Base-by-base conservation (phyloP, 1,140 invertebrate genomes). In the Daktulosphaira vitifoliae region DNA sequence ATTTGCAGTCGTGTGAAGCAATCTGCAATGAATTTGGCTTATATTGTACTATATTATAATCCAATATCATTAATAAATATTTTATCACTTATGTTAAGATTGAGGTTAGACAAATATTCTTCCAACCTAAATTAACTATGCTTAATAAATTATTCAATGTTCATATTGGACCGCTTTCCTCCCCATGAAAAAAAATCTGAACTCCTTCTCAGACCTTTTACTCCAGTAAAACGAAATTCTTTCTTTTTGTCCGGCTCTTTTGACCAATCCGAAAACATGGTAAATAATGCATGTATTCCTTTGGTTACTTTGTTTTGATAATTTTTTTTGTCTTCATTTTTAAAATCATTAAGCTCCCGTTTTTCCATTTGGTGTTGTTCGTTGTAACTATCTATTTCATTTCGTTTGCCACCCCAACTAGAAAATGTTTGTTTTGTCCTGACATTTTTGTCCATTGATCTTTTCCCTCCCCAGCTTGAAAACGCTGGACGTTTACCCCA, bases 141-240 rank as follows among this genome's bases (percentile, higher is more conserved):
- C n/a, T n/a, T n/a, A n/a, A n/a, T n/a, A n/a, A n/a, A n/a, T 66
- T 54, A 62, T 48, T 62, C 26, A 7, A 22, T 8, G 29, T 44
- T 44, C 29, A n/a, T 25, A 13, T 11, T 39, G 29, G 50, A 50
- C 33, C 69, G 46, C 67, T 71, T 71, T 11, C 70, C 70, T 20
- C 70, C 70, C 70, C 70, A 71, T 49, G 66, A 66, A 38, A 69
- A 67, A 67, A 69, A 70, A 51, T 51, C 66, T 5, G 51, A 59
- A n/a, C 59, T 53, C 23, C 66, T 62, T 15, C 56, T 62, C 7
- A 62, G 29, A 22, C 56, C 44, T 6, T 65, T 68, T 20, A 59
- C 16, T 8, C 62, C 37, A 16, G 48, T 37, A 16, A 50, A 62
- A 18, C 18, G 53, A 29, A 39, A 18, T 20, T 29, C 67, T 18